A percentile compares a stretch with the other conserved stretches of the same genome.
Conservation (phyloP, 2,888 invertebrate genomes). For the Bombylius major region DNA sequence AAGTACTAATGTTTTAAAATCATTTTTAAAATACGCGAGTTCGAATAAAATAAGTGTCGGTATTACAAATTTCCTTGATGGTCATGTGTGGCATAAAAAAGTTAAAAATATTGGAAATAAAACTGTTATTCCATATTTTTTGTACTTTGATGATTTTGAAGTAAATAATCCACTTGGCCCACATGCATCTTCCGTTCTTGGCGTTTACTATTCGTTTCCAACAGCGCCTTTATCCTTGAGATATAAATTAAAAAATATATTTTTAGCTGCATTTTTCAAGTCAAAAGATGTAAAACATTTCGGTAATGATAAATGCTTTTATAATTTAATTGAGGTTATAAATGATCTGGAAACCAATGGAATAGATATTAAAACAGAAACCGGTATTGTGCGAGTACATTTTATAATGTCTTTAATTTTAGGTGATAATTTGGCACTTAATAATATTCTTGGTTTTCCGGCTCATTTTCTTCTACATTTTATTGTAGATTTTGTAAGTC, state of each 20-base stretch:
- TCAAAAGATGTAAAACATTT: not conserved
- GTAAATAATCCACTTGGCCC: constrained; percentile 9
- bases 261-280: not conserved
- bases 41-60: not conserved
- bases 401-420: not conserved
- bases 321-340: not conserved
- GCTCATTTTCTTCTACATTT: not conserved
- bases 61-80: constrained; percentile 1
- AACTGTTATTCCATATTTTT: constrained; percentile 1
- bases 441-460: not conserved
- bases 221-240: not conserved
- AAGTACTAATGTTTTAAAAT: not conserved
- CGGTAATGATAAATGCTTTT: not conserved
- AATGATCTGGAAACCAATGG: not conserved
- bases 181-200: not conserved
- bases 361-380: not conserved
- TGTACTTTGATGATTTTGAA: constrained; percentile 8
- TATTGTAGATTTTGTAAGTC: constrained; percentile 1
- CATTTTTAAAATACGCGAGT: not conserved
- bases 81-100: not conserved
- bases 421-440: not conserved
- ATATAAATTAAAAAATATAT: not conserved
- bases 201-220: not conserved
- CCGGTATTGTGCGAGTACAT: not conserved
- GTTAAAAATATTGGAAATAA: not conserved